Evolutionary conservation across 1,140 invertebrate species (phyloP).

Genomic region (Procambarus clarkii): DNA sequence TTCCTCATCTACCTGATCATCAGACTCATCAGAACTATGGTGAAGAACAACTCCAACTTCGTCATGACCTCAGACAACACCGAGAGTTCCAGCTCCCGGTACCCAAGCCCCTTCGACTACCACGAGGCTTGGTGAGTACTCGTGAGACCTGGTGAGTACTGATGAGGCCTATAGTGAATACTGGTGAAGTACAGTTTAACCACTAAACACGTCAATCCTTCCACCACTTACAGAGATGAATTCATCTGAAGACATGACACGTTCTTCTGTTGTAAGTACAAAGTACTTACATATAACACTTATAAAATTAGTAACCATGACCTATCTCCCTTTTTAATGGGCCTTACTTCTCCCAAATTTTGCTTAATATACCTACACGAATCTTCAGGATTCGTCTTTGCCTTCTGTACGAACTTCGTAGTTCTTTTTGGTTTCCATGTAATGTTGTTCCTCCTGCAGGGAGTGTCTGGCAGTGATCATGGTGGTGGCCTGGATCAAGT

Average conservation of each 20-base stretch:
- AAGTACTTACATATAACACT: no score
- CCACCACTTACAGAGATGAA: no score
- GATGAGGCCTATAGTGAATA: no score
- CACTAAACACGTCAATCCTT: no score
- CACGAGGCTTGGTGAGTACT: constrained; percentile 7
- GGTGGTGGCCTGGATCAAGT: constrained; percentile 22
- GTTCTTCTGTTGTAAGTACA: no score
- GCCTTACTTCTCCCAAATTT: no score
- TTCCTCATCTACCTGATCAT: neutral
- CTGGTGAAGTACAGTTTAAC: no score
- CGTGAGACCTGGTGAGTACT: neutral
- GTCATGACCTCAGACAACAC: neutral
- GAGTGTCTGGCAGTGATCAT: constrained; percentile 5
- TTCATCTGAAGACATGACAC: no score
- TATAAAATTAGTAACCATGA: no score
- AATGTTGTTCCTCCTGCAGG: neutral
- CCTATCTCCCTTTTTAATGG: no score
- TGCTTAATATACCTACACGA: no score
- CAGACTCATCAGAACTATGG: neutral
- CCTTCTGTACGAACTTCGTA: neutral
- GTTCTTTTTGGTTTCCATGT: no score
- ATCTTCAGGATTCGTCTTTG: neutral
- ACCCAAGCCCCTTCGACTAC: neutral
- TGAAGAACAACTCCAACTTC: neutral
- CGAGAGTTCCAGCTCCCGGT: neutral